Percentiles rank a stretch among this genome's conserved stretches.
phyloP scores from a whole-genome alignment of 2,888 invertebrate species.

The Lasioglossum marginatum region DNA sequence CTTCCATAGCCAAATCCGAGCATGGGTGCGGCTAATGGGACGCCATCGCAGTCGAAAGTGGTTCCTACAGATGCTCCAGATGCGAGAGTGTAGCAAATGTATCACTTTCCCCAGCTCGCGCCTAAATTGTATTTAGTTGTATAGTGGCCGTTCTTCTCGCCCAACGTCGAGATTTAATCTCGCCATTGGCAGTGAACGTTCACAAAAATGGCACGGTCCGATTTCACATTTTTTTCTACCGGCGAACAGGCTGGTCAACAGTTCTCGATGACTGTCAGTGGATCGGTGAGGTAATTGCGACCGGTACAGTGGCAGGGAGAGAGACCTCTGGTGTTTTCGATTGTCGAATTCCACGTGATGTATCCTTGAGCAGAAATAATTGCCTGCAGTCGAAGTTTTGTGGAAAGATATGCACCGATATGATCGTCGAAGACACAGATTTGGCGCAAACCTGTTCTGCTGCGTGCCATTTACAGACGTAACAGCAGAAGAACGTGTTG shows the following conservation, averaged over 20 bases:
- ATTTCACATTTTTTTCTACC: conserved; percentile 1
- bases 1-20: conserved; percentile 14
- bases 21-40: conserved; percentile 55
- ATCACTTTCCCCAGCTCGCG: conserved; percentile 54
- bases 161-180: conserved; percentile 10
- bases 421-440: neutral
- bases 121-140: conserved; percentile 40
- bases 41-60: conserved; percentile 56
- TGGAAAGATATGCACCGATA: neutral
- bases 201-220: neutral
- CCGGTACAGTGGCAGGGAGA: neutral
- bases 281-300: neutral
- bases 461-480: conserved; percentile 13
- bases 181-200: conserved; percentile 2
- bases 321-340: neutral
- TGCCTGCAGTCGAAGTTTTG: conserved; percentile 7
- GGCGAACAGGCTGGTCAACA: neutral
- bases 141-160: conserved; percentile 4
- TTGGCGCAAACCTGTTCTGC: conserved; percentile 23
- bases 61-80: conserved; percentile 51
- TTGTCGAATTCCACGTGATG: neutral
- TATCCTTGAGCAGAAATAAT: conserved; percentile 14
- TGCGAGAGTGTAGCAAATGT: conserved; percentile 23
- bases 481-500: neutral
- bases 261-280: neutral